Percentiles rank a stretch among this genome's conserved stretches.
Evolutionary conservation across 1,140 invertebrate species (phyloP).

Genomic region (Aricia agestis): DNA sequence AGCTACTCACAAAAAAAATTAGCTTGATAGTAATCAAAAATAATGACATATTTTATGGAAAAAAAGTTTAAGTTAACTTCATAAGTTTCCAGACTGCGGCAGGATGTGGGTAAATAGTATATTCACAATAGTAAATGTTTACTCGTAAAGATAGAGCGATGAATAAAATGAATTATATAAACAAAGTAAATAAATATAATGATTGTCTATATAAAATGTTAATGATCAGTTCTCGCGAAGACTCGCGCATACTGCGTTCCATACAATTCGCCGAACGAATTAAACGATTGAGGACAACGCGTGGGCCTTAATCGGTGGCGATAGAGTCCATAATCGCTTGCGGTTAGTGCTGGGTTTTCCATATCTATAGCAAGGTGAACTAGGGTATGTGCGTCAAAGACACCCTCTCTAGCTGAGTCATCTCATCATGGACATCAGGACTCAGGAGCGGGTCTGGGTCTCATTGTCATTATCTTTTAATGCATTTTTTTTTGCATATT

Average conservation of each 20-base stretch:
- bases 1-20: too few relatives aligned
- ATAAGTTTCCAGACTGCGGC: too few relatives aligned
- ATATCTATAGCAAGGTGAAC: constrained; percentile 32
- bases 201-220: not conserved
- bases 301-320: not conserved
- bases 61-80: too few relatives aligned
- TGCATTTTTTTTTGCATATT: too few relatives aligned
- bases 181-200: not conserved
- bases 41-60: too few relatives aligned
- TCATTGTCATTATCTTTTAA: too few relatives aligned
- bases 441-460: too few relatives aligned
- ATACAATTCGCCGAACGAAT: constrained; percentile 23
- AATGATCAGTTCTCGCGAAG: constrained; percentile 3
- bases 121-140: too few relatives aligned
- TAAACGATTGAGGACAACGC: not conserved
- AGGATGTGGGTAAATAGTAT: too few relatives aligned
- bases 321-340: constrained; percentile 21
- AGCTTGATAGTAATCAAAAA: too few relatives aligned
- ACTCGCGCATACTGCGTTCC: constrained; percentile 9
- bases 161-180: not conserved
- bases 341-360: constrained; percentile 30
- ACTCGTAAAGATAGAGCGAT: not conserved
- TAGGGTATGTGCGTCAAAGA: constrained; percentile 31
- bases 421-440: not conserved
- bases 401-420: not conserved